Base-by-base conservation (phyloP, 2,888 invertebrate genomes). In the Ctenicera cuprea region DNA sequence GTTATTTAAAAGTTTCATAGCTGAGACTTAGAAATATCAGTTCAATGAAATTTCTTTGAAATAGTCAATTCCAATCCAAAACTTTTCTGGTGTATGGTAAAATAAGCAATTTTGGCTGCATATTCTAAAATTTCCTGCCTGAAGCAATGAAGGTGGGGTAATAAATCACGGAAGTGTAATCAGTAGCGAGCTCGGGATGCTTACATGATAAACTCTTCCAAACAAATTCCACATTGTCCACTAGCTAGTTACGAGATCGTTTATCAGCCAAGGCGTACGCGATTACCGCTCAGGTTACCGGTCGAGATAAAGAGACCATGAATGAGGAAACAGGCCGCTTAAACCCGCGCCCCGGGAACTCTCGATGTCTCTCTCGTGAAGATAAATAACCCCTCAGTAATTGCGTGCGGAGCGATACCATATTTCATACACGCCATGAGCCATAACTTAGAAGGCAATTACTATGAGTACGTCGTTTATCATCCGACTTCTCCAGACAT, bases 381-480 rank as follows among this genome's bases (percentile, higher is more conserved):
- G 88, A 88, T 88, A 88, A 88, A 89, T 88, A 88, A 88, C 88
- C 87, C 85, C 86, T 84, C 87, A 85, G 89, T 89, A 89, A 89
- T 89, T 89, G 89, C 89, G 88, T 88, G 88, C 86, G 87, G 89
- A 88, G 87, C 88, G 88, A 88, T 88, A 88, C 88, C 89, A 89
- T 89, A 89, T 89, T 89, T 89, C 89, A 89, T 88, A 88, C 85
- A 86, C 87, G 88, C 87, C 88, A 88, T 88, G 87, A 88, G 88
- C 88, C 89, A 89, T 89, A 89, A 89, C 89, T 89, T 89, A 88
- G 88, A 85, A 88, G 89, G 89, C 89, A 89, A 89, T 89, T 89
- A 89, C 88, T 86, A 87, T 87, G 88, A 89, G 89, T 89, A 89
- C 87, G 87, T 89, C 89, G 87, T 89, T 89, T 89, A 89, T 89